Base-by-base conservation (phyloP, 2,797 vertebrate genomes). In the Falco peregrinus region DNA sequence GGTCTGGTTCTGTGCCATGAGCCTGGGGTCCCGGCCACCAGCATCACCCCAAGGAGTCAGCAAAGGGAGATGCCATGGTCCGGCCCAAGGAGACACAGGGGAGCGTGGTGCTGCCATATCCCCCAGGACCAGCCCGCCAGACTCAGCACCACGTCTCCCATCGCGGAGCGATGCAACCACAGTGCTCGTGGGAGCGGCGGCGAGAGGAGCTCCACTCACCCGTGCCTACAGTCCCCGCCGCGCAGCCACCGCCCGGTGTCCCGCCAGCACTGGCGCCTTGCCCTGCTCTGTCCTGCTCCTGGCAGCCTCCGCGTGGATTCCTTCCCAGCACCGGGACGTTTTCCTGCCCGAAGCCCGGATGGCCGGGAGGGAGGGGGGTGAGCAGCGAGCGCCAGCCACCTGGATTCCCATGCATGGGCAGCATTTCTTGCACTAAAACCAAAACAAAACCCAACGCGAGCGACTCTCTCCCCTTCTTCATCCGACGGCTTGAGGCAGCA, bases 391-490 rank as follows among this genome's bases (percentile, higher is more conserved):
- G 3, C 41, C 61, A 65, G 64, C 84, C 68, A 15, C 80, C 71
- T 22, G 33, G 33, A 48, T 39, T 20, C 83, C 84, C 73, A 22
- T 35, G 84, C 89, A 85, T 47, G 84, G 91, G 86, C 68, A 83
- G 81, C 92, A 71, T 92, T 95, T 95, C 85, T 96, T 97, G 96
- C 96, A 97, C 95, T 97, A 94, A 91, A 84, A 45, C 45, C 51
- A 2, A 84, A 78, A 26, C 70, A 41, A 79, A 57, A 18, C 70
- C 50, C 84, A 31, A 65, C 5, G 29, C 16, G 8, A 54, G 59
- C 7, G 54, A 47, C 81, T 91, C 71, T 22, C 41, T 60, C 51
- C 92, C 48, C 18, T 75, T 82, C 80, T 90, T 70, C 75, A 3
- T 11, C 45, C 1, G 24, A 33, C 2, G 13, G 91, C 77, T 85